phyloP scores from a whole-genome alignment of 2,888 invertebrate species.

The Cyclophora albipunctata region DNA sequence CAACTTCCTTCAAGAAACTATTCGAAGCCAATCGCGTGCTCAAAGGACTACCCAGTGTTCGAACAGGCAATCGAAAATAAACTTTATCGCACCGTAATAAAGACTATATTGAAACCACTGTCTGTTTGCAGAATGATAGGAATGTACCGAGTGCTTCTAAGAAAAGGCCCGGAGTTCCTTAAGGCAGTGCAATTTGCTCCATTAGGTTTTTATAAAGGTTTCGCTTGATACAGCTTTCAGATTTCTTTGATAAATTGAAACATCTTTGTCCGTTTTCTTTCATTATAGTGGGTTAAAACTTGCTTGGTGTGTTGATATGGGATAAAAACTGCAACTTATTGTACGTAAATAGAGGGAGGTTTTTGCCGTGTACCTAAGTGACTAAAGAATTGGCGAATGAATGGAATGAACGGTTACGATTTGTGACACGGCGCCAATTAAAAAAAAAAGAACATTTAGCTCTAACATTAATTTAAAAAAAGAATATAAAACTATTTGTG shows the following conservation, averaged over 20 bases:
- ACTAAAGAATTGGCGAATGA: neutral
- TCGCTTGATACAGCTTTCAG: conserved; percentile 24
- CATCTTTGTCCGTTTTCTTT: no score
- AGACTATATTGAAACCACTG: conserved; percentile 6
- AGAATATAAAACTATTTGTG: no score
- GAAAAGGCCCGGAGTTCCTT: conserved; percentile 39
- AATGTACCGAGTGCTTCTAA: conserved; percentile 43
- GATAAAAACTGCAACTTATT: neutral
- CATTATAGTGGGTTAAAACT: neutral
- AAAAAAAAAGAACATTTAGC: no score
- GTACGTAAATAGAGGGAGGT: neutral
- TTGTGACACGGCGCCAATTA: no score
- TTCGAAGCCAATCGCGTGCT: conserved; percentile 27
- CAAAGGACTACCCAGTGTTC: conserved; percentile 13
- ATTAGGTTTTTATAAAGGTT: conserved; percentile 36
- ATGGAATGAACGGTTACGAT: no score
- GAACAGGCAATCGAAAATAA: neutral
- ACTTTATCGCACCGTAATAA: conserved; percentile 3
- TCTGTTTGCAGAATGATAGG: conserved; percentile 36
- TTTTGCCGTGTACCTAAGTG: neutral
- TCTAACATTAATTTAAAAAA: no score
- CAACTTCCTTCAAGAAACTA: conserved; percentile 38
- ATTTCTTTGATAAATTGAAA: conserved; percentile 20
- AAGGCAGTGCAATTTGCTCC: conserved; percentile 32
- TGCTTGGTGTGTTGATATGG: conserved; percentile 3